Evolutionary conservation across 2,113 vertebrate genomes (phyloP).

Genomic region (Zosterops hypoxanthus): DNA sequence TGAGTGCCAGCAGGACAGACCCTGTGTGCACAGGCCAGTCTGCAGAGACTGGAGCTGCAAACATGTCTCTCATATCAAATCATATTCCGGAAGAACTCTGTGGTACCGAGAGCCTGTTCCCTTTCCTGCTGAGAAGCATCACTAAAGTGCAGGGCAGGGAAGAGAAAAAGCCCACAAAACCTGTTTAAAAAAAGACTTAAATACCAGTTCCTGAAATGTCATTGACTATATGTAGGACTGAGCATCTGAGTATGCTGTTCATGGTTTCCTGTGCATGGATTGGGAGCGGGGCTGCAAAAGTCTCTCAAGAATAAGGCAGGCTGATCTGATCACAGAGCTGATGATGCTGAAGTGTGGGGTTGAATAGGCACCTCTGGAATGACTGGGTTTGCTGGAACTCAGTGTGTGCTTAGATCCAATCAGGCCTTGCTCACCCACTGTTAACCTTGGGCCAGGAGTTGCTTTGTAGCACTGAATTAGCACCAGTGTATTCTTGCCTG

Average conservation of each 20-base stretch:
- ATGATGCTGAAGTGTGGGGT: neutral
- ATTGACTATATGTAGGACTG: neutral
- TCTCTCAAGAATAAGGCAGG: neutral
- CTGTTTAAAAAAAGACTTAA: neutral
- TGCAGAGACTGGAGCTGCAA: neutral
- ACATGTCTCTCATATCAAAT: neutral
- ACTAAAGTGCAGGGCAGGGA: neutral
- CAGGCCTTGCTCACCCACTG: neutral
- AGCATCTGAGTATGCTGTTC: neutral
- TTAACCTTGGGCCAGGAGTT: neutral
- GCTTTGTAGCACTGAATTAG: neutral
- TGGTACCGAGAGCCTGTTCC: neutral
- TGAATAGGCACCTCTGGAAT: neutral
- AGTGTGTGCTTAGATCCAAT: neutral
- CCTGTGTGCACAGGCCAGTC: neutral
- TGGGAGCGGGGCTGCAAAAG: neutral
- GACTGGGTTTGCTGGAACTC: neutral
- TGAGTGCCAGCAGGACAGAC: neutral
- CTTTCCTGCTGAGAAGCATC: neutral
- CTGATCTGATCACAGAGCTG: neutral
- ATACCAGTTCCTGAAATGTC: neutral
- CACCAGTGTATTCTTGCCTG: neutral
- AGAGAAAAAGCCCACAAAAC: neutral
- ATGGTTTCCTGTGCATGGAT: neutral
- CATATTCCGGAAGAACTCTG: neutral